Evolutionary conservation across 2,797 vertebrate genomes (phyloP).

Genomic region (Tympanoctomys barrerae): DNA sequence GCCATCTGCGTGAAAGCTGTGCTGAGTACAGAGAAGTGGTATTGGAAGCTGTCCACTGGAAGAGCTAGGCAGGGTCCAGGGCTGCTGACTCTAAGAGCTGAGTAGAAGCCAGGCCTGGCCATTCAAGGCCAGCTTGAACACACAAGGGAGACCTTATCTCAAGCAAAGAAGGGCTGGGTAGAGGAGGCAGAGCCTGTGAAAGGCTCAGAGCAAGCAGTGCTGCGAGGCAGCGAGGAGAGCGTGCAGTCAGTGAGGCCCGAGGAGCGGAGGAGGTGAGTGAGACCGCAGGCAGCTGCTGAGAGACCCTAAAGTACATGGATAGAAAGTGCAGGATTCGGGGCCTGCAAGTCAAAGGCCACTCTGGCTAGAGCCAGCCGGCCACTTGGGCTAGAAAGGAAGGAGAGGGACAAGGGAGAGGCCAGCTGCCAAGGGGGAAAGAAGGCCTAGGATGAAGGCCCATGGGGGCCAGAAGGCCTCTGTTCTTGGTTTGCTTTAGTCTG

Average conservation of each 20-base stretch:
- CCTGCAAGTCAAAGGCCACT: too few species aligned
- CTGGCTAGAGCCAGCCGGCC: too few species aligned
- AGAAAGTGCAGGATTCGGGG: background rate
- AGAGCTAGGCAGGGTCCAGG: background rate
- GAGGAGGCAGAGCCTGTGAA: background rate
- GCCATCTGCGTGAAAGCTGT: background rate
- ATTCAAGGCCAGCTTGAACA: too few species aligned
- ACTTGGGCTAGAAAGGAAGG: background rate
- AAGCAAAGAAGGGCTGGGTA: background rate
- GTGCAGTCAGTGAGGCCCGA: background rate
- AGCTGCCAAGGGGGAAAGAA: background rate
- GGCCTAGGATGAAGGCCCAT: background rate
- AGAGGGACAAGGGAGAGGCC: too few species aligned
- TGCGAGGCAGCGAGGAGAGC: accelerated
- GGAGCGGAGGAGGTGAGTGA: background rate
- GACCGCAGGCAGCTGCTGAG: background rate
- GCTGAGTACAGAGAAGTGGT: background rate
- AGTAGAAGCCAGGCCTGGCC: too few species aligned
- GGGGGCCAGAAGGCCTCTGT: background rate
- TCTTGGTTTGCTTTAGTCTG: slow-evolving; percentile 30
- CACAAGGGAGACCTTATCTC: too few species aligned
- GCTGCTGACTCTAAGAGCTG: background rate
- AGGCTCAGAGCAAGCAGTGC: background rate
- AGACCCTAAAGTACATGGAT: background rate
- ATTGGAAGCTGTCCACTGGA: background rate